These are phyloP conservation scores for Myotis daubentonii DNA, from an alignment of 2,797 vertebrate genomes.

Conservation along the genomic window DNA sequence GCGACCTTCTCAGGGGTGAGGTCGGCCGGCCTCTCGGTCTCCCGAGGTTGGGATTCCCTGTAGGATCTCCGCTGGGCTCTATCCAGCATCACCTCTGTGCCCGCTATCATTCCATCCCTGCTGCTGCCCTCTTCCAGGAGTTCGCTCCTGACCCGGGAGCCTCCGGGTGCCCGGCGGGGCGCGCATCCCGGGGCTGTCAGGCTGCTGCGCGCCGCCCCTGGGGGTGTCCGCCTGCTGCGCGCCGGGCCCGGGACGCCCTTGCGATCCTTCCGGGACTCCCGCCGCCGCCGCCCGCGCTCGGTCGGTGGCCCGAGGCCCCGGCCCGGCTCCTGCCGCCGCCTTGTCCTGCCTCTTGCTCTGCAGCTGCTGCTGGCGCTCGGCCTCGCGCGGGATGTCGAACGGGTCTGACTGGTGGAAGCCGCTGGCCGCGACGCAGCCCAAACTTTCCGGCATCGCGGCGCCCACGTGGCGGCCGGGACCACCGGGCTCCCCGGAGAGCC, in stretches of 20 bases:
- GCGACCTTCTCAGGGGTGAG: too few species aligned
- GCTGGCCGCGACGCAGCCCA: conserved; percentile 92
- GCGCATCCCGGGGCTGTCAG: conserved; percentile 68
- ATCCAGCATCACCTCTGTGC: too few species aligned
- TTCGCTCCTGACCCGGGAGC: neutral
- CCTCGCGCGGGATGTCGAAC: conserved; percentile 91
- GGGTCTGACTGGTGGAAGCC: conserved; percentile 93
- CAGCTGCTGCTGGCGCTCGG: conserved; percentile 81
- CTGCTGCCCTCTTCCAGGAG: too few species aligned
- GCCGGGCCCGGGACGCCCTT: conserved; percentile 57
- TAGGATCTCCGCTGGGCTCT: too few species aligned
- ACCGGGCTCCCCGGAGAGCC: conserved; percentile 71
- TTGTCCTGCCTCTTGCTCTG: conserved; percentile 80
- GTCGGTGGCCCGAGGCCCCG: conserved; percentile 32
- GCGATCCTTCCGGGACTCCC: conserved; percentile 90
- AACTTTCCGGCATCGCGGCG: conserved; percentile 85
- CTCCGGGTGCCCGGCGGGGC: neutral
- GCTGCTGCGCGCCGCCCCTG: conserved; percentile 10
- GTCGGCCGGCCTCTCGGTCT: too few species aligned
- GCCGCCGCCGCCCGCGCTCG: conserved; percentile 79
- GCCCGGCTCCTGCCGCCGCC: conserved; percentile 60
- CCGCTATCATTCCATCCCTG: too few species aligned
- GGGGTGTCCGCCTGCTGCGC: conserved; percentile 1
- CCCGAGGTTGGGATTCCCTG: too few species aligned
- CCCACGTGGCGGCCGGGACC: conserved; percentile 69